Percentiles rank a stretch among this genome's conserved stretches.
Conservation (phyloP, 2,113 vertebrate species). For the Crotalus horridus region DNA sequence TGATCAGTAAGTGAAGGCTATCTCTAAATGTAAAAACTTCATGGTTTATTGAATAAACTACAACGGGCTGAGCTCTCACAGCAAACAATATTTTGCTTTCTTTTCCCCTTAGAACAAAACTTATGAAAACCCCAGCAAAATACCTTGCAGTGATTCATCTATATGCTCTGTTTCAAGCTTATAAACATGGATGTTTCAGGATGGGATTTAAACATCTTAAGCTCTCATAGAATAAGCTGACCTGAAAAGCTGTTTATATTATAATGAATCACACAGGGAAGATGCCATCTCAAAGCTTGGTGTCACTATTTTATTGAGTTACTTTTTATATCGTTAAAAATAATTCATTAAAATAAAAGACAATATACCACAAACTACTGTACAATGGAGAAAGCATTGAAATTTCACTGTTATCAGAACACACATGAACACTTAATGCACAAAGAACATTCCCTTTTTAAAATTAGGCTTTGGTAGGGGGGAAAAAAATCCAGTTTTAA, state of each 20-base stretch:
- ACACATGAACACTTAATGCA: conserved; percentile 65
- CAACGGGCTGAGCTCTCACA: background rate
- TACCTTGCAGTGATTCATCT: background rate
- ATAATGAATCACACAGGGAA: background rate
- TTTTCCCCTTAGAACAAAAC: background rate
- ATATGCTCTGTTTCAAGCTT: background rate
- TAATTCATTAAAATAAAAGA: conserved; percentile 67
- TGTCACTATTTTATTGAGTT: conserved; percentile 73
- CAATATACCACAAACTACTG: conserved; percentile 61
- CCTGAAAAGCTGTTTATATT: conserved; percentile 1
- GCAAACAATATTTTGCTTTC: background rate
- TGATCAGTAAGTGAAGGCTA: background rate
- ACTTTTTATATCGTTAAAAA: conserved; percentile 67
- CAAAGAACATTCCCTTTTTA: conserved; percentile 60
- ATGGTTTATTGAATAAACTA: background rate
- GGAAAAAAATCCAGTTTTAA: conserved; percentile 27
- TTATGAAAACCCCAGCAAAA: background rate
- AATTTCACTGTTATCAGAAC: conserved; percentile 71
- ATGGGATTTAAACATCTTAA: background rate
- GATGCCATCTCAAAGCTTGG: conserved; percentile 24
- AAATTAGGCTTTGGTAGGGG: conserved; percentile 32
- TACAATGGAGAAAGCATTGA: conserved; percentile 74
- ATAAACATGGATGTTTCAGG: background rate
- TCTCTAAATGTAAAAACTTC: background rate
- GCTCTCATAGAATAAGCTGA: background rate